Evolutionary conservation across 2,797 vertebrate species (phyloP).

Genomic region (Amazonetta brasiliensis): DNA sequence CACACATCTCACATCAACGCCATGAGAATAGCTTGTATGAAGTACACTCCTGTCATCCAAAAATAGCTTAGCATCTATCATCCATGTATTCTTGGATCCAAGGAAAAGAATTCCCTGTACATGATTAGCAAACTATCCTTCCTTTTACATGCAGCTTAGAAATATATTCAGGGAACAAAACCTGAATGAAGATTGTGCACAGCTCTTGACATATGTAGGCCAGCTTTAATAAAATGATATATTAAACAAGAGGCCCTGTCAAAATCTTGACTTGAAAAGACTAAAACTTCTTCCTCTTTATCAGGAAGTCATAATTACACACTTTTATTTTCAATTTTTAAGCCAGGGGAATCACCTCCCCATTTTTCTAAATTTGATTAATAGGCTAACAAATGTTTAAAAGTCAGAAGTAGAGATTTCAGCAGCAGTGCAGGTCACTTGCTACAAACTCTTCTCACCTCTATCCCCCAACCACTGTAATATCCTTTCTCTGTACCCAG

Average conservation of each 20-base stretch:
- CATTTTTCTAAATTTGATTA: not conserved
- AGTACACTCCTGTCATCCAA: not conserved
- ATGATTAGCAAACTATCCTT: not conserved
- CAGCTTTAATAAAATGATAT: not conserved
- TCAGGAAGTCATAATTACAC: not conserved
- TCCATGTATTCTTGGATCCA: not conserved
- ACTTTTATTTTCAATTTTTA: not conserved
- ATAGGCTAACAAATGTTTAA: not conserved
- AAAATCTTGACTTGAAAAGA: constrained; percentile 9
- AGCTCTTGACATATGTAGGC: not conserved
- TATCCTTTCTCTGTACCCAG: not conserved
- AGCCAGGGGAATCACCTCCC: not conserved
- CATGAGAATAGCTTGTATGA: not conserved
- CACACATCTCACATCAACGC: not conserved
- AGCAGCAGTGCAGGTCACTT: not conserved
- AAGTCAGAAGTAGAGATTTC: not conserved
- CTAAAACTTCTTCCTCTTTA: not conserved
- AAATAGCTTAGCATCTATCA: not conserved
- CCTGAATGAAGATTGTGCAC: not conserved
- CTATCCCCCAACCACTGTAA: not conserved
- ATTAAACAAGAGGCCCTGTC: not conserved
- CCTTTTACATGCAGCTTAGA: not conserved
- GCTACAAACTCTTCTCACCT: not conserved
- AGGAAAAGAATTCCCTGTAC: not conserved
- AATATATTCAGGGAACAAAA: not conserved